Percentiles rank a stretch among this genome's conserved stretches.
phyloP scores from a whole-genome alignment of 2,888 invertebrate species.

The Nipponacmea schrenckii region DNA sequence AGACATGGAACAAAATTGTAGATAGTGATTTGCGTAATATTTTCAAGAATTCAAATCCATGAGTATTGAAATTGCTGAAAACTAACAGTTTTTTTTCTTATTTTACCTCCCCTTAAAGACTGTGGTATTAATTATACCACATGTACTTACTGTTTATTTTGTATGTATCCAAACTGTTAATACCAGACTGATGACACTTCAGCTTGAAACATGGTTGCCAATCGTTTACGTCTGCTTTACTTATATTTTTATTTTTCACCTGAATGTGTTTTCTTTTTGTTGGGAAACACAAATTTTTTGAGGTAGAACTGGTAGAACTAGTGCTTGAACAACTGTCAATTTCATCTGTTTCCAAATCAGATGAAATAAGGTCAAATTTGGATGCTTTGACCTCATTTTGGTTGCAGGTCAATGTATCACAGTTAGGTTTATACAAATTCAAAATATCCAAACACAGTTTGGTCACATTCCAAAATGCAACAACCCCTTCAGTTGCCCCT shows the following conservation, averaged over 20 bases:
- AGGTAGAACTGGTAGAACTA: background rate
- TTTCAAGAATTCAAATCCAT: too few relatives aligned
- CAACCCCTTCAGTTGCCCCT: conserved; percentile 79
- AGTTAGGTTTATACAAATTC: background rate
- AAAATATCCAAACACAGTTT: conserved; percentile 37
- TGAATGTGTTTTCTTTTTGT: background rate
- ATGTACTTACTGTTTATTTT: too few relatives aligned
- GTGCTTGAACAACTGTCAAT: background rate
- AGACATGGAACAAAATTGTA: background rate
- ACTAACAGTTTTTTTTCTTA: too few relatives aligned
- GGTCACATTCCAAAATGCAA: conserved; percentile 76
- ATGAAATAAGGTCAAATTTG: background rate
- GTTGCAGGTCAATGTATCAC: too few relatives aligned
- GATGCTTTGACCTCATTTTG: background rate
- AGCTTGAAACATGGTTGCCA: conserved; percentile 22
- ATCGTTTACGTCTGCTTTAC: conserved; percentile 3
- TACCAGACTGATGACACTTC: conserved; percentile 79
- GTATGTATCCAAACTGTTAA: conserved; percentile 75
- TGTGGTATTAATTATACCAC: too few relatives aligned
- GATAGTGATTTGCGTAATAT: too few relatives aligned
- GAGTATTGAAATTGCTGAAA: too few relatives aligned
- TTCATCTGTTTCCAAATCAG: background rate
- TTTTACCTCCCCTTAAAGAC: too few relatives aligned
- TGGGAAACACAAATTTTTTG: background rate
- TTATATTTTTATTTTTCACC: background rate